A percentile compares a stretch with the other conserved stretches of the same genome.
Conservation (phyloP, 2,888 invertebrate genomes). For the Conistra vaccinii region DNA sequence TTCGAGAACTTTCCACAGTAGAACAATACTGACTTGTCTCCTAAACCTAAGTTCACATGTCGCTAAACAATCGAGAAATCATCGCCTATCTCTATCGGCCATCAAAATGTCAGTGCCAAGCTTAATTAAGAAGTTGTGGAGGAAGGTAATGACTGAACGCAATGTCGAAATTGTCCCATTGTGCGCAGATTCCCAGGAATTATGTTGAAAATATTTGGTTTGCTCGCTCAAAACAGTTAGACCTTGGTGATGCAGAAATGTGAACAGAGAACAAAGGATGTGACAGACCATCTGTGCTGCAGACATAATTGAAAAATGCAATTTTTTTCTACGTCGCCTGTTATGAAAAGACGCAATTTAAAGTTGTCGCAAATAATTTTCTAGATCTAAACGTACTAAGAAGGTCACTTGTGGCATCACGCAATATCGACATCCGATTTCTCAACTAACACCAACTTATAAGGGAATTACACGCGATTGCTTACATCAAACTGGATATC, state of each 20-base stretch:
- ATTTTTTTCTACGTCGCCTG: slow-evolving; percentile 30
- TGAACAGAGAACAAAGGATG: slow-evolving; percentile 59
- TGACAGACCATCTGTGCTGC: slow-evolving; percentile 51
- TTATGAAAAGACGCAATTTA: slow-evolving; percentile 26
- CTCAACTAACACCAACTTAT: slow-evolving; percentile 40
- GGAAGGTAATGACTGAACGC: slow-evolving; percentile 66
- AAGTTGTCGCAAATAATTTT: slow-evolving; percentile 45
- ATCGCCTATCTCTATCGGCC: slow-evolving; percentile 82
- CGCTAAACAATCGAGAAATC: slow-evolving; percentile 86
- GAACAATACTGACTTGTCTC: slow-evolving; percentile 71
- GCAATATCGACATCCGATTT: slow-evolving; percentile 60
- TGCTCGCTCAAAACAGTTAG: slow-evolving; percentile 65
- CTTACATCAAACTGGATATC: slow-evolving; percentile 34
- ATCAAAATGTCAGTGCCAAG: slow-evolving; percentile 82
- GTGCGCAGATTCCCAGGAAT: slow-evolving; percentile 65
- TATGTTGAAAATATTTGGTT: slow-evolving; percentile 68
- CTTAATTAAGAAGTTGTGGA: slow-evolving; percentile 79
- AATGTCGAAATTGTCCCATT: slow-evolving; percentile 69
- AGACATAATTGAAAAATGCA: slow-evolving; percentile 38
- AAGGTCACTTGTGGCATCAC: slow-evolving; percentile 46
- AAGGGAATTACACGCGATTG: slow-evolving; percentile 45
- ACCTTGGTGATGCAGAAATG: slow-evolving; percentile 60
- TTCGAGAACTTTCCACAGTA: slow-evolving; percentile 73
- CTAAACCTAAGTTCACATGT: slow-evolving; percentile 74
- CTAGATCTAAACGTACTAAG: slow-evolving; percentile 30